phyloP scores from a whole-genome alignment of 2,888 invertebrate species.

The Orchesella flavescens region DNA sequence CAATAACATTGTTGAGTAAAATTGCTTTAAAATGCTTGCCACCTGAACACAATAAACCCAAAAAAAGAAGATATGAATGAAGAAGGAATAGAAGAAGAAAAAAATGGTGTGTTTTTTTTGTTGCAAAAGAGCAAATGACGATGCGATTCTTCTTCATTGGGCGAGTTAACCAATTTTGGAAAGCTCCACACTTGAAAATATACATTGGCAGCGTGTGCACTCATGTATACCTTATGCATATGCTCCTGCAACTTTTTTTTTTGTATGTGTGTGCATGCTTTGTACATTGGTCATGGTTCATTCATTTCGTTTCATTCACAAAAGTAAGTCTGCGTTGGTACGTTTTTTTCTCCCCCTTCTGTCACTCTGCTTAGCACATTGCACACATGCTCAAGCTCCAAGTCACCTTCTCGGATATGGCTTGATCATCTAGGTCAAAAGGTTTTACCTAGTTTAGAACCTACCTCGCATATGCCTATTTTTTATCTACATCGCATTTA shows the following conservation, averaged over 20 bases:
- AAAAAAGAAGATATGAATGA: too few relatives aligned
- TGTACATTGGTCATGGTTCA: conserved; percentile 44
- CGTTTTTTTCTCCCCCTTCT: not conserved
- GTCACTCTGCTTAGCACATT: not conserved
- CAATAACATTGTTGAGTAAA: too few relatives aligned
- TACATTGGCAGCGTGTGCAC: not conserved
- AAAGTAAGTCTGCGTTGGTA: conserved; percentile 1
- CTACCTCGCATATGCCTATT: too few relatives aligned
- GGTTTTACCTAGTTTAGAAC: too few relatives aligned
- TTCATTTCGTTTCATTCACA: conserved; percentile 56
- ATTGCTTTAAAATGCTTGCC: too few relatives aligned
- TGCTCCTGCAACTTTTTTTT: not conserved
- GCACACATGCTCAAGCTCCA: not conserved
- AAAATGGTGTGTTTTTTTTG: too few relatives aligned
- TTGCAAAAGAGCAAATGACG: too few relatives aligned
- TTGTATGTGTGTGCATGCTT: not conserved
- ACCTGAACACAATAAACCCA: too few relatives aligned
- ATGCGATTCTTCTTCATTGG: not conserved
- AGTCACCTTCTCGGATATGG: not conserved
- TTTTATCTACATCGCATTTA: too few relatives aligned
- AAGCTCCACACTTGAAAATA: not conserved
- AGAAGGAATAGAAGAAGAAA: too few relatives aligned
- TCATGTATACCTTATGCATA: not conserved
- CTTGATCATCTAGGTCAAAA: too few relatives aligned
- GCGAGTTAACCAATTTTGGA: not conserved